Percentiles rank a stretch among this genome's conserved stretches.
Conservation (phyloP, 2,113 vertebrate genomes). For the Arvicanthis niloticus region DNA sequence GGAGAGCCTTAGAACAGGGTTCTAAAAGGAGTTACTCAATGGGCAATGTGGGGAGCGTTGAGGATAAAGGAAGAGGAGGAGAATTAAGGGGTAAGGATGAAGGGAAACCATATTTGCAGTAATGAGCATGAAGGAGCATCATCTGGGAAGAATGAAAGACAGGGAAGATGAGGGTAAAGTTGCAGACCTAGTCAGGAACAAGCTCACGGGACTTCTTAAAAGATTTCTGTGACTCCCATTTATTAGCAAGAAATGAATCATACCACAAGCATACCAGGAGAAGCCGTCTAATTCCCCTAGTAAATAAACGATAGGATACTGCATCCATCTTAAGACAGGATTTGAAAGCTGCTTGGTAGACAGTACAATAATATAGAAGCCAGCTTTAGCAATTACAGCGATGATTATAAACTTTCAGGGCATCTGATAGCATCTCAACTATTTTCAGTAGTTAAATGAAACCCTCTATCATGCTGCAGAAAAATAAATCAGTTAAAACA, state of each 20-base stretch:
- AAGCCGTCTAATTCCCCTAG: neutral
- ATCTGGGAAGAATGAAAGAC: neutral
- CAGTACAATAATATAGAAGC: neutral
- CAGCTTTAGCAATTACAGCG: neutral
- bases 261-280: constrained; percentile 15
- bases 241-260: neutral
- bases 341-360: neutral
- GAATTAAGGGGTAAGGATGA: neutral
- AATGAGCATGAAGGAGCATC: neutral
- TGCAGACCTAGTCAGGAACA: neutral
- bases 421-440: neutral
- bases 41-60: neutral
- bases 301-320: constrained; percentile 50
- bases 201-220: neutral
- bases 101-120: neutral
- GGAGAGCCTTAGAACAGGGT: neutral
- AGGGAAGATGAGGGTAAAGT: neutral
- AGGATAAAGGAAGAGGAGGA: neutral
- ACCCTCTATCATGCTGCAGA: neutral
- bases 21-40: neutral
- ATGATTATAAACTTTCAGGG: neutral
- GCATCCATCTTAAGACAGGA: neutral
- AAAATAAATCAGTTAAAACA: neutral
- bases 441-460: neutral
- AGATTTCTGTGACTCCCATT: neutral